These are phyloP conservation scores for Cosmia trapezina DNA, from an alignment of 2,888 invertebrate genomes.

Conservation along the genomic window DNA sequence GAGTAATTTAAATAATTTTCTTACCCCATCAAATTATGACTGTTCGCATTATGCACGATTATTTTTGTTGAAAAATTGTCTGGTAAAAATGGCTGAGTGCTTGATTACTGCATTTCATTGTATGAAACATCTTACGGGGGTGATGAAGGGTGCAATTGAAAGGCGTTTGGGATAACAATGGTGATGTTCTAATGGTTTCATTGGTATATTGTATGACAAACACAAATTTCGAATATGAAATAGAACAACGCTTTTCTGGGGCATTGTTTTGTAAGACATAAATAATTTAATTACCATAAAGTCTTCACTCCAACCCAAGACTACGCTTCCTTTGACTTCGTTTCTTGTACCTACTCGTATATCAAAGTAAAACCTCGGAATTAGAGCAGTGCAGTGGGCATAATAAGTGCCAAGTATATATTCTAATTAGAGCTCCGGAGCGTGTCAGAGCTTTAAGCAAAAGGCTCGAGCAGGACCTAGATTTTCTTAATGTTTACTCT, in stretches of 20 bases:
- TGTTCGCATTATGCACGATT: neutral
- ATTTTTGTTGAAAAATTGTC: neutral
- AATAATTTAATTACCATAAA: neutral
- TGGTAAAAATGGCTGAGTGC: neutral
- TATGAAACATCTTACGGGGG: neutral
- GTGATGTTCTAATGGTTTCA: neutral
- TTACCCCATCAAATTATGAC: neutral
- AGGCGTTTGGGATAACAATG: no score
- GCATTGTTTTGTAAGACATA: neutral
- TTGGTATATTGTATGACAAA: neutral
- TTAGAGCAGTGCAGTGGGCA: neutral
- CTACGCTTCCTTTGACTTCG: neutral
- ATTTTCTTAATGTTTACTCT: conserved; percentile 2
- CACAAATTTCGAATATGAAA: neutral
- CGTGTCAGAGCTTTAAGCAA: conserved; percentile 4
- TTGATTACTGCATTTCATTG: neutral
- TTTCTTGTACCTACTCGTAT: neutral
- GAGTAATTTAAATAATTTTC: neutral
- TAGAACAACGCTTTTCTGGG: neutral
- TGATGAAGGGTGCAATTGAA: neutral
- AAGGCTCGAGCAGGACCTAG: conserved; percentile 13
- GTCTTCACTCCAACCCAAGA: neutral
- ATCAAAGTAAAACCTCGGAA: neutral
- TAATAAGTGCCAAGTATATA: conserved; percentile 58
- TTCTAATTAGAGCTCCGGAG: conserved; percentile 51